A percentile compares a stretch with the other conserved stretches of the same genome.
phyloP scores from a whole-genome alignment of 1,140 invertebrate species.

The Drosophila kikkawai region DNA sequence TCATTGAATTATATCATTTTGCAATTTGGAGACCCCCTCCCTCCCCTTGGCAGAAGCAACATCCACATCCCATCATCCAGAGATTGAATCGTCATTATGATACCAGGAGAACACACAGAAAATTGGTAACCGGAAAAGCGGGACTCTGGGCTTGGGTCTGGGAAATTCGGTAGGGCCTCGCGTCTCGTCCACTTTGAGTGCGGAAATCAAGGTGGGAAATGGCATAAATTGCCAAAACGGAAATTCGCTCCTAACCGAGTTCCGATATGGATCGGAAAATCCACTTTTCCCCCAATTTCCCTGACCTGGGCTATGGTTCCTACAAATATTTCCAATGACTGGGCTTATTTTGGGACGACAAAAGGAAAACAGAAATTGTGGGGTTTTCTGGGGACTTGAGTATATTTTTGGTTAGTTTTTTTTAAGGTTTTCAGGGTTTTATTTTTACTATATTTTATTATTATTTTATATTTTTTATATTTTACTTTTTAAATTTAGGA shows the following conservation, averaged over 20 bases:
- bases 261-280: constrained; percentile 8
- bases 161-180: constrained; percentile 24
- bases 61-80: constrained; percentile 37
- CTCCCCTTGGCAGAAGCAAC: constrained; percentile 9
- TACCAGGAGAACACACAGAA: constrained; percentile 37
- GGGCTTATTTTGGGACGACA: background rate
- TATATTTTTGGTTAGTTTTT: background rate
- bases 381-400: background rate
- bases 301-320: background rate
- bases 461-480: no score
- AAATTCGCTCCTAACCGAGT: constrained; percentile 44
- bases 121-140: constrained; percentile 36
- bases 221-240: constrained; percentile 78
- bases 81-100: constrained; percentile 75
- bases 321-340: background rate
- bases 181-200: constrained; percentile 64
- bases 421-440: background rate
- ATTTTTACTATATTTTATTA: no score
- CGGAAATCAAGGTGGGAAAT: constrained; percentile 82
- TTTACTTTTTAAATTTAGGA: background rate
- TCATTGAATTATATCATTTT: constrained; percentile 83
- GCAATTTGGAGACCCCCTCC: constrained; percentile 61
- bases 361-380: background rate
- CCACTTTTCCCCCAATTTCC: constrained; percentile 8
- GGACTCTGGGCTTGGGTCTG: constrained; percentile 9